Base-by-base conservation (phyloP, 2,113 vertebrate species). In the Galemys pyrenaicus region DNA sequence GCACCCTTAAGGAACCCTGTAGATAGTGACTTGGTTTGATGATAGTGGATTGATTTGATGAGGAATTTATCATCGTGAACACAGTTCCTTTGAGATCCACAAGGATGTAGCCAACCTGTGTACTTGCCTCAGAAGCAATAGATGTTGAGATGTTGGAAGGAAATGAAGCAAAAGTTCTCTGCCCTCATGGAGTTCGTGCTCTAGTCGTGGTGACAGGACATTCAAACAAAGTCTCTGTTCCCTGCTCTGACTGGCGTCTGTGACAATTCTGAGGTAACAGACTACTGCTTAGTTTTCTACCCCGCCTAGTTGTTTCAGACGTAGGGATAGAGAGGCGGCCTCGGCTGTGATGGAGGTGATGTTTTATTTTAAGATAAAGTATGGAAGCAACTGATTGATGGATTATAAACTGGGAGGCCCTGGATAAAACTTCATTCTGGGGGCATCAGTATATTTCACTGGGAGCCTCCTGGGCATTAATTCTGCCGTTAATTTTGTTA, bases 401-500 rank as follows among this genome's bases (percentile, higher is more conserved):
- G 84, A 78, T 88, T 87, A 79, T 92, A 82, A 90, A 82, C 90
- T 88, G 94, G 96, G 95, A 90, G 92, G 94, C 79, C 85, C 81
- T n/a, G 84, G 88, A 92, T 85, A 62, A 70, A 58, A 94, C 96
- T 94, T 62, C 94, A 65, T 95, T 73, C 91, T 78, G 85, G 81
- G 92, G 82, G 56, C 94, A 78, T 93, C 75, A 41, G 94, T 71
- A 64, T 95, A 70, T 94, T 94, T 96, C 96, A 84, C 49, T 4
- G 88, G 95, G 77, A 86, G 94, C 82, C 90, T 96, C 96, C 88
- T 1, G 10, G 15, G 4, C 0, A 1, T 97, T 96, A 93, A 3
- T 51, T 90, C 92, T 96, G 95, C 93, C 0, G 0, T 96, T 98
- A 97, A 96, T 97, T 98, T 95, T 96, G 93, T 94, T 96, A 92